Conservation (phyloP, 2,113 vertebrate species). For the Sebastes schlegelii region DNA sequence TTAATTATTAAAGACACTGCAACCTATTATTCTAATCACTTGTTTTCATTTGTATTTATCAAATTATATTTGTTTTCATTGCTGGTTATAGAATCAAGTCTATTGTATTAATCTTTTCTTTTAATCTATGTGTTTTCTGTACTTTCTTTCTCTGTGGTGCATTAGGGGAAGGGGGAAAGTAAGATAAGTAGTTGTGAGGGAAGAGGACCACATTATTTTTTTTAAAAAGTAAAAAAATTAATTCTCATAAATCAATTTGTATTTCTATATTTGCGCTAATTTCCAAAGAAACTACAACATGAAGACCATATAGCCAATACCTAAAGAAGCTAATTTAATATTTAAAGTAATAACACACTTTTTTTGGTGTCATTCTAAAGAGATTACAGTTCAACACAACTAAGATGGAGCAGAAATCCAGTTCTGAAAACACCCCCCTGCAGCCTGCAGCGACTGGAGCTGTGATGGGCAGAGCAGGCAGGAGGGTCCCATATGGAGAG, state of each 20-base stretch:
- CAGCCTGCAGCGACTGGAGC: constrained; percentile 64
- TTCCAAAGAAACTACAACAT: neutral
- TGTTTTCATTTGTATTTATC: neutral
- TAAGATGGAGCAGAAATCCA: constrained; percentile 27
- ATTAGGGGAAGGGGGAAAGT: neutral
- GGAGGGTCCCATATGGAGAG: constrained; percentile 79
- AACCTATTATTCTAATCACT: neutral
- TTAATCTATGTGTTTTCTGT: neutral
- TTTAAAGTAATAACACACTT: neutral
- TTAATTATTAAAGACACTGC: neutral
- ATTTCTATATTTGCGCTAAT: neutral
- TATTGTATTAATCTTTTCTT: neutral
- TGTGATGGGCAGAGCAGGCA: constrained; percentile 45
- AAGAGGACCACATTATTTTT: neutral
- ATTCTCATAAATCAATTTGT: neutral
- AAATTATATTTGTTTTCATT: neutral
- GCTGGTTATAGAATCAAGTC: too few relatives aligned
- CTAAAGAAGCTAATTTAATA: neutral
- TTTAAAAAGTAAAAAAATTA: neutral
- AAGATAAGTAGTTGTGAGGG: neutral
- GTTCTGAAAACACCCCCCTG: constrained; percentile 23
- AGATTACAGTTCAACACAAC: constrained; percentile 11
- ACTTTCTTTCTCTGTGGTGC: neutral
- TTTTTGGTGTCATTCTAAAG: constrained; percentile 1
- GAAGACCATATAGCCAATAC: neutral